A percentile compares a stretch with the other conserved stretches of the same genome.
These are phyloP conservation scores for Labrus mixtus DNA, from an alignment of 2,113 vertebrate species.

Conservation along the genomic window DNA sequence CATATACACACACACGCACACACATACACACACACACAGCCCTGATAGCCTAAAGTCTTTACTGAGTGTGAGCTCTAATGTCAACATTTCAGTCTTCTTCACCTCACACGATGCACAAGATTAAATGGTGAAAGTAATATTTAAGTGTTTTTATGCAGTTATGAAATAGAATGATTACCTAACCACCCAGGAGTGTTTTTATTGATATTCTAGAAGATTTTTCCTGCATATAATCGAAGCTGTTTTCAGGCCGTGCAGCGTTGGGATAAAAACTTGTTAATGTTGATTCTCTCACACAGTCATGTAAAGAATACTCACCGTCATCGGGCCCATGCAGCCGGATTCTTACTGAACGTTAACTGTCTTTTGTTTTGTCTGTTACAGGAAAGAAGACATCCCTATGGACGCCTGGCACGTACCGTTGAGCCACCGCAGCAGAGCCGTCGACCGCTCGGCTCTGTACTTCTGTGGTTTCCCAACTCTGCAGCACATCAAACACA, in stretches of 20 bases:
- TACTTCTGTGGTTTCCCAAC: slow-evolving; percentile 99
- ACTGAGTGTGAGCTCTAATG: no score
- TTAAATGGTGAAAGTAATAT: no score
- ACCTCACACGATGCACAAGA: no score
- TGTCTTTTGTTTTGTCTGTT: slow-evolving; percentile 21
- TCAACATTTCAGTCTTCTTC: no score
- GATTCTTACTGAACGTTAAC: not conserved
- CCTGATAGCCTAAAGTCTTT: no score
- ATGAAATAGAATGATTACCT: not conserved
- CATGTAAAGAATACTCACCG: not conserved
- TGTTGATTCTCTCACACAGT: not conserved
- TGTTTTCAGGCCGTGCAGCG: no score
- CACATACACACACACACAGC: no score
- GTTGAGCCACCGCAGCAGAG: slow-evolving; percentile 83
- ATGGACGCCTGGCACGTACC: slow-evolving; percentile 93
- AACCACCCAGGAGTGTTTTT: no score
- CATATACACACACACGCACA: not conserved
- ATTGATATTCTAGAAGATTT: not conserved
- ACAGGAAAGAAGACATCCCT: slow-evolving; percentile 87
- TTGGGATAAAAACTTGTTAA: no score
- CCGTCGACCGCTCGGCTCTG: slow-evolving; percentile 87
- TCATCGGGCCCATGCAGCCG: not conserved
- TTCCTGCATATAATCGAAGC: no score
- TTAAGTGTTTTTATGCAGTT: no score
- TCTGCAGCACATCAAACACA: slow-evolving; percentile 94